Conservation (phyloP, 2,888 invertebrate genomes). For the Caenorhabditis japonica region DNA sequence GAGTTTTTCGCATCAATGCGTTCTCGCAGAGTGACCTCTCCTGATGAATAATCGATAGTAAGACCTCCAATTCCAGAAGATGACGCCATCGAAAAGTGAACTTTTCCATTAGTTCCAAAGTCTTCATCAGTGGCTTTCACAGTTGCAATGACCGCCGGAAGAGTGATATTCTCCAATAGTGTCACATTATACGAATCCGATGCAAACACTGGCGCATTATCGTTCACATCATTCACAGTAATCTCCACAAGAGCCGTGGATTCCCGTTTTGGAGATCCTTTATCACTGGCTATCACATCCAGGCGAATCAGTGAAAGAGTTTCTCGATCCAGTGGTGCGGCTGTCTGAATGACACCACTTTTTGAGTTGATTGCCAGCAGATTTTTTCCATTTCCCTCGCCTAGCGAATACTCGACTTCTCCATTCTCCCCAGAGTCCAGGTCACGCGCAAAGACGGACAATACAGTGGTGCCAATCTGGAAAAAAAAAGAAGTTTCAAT, state of each 20-base stretch:
- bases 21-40: slow-evolving; percentile 81
- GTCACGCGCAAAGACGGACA: slow-evolving; percentile 84
- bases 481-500: slow-evolving; percentile 25
- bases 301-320: slow-evolving; percentile 58
- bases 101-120: slow-evolving; percentile 86
- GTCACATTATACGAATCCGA: slow-evolving; percentile 67
- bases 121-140: slow-evolving; percentile 88
- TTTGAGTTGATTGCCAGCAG: slow-evolving; percentile 89
- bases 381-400: slow-evolving; percentile 60
- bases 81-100: slow-evolving; percentile 93
- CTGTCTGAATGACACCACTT: slow-evolving; percentile 93
- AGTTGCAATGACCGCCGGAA: slow-evolving; percentile 87
- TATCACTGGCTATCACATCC: slow-evolving; percentile 76
- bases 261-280: slow-evolving; percentile 66
- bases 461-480: slow-evolving; percentile 74
- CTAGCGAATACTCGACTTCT: slow-evolving; percentile 77
- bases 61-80: slow-evolving; percentile 86
- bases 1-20: slow-evolving; percentile 66
- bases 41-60: slow-evolving; percentile 91
- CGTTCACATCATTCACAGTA: slow-evolving; percentile 74
- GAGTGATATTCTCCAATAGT: slow-evolving; percentile 87
- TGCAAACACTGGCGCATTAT: slow-evolving; percentile 75
- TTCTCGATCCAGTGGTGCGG: slow-evolving; percentile 88
- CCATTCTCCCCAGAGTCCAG: slow-evolving; percentile 92
- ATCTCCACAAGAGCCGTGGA: slow-evolving; percentile 72